Evolutionary conservation across 2,888 invertebrate genomes (phyloP).

Genomic region (Notocelia uddmanniana): DNA sequence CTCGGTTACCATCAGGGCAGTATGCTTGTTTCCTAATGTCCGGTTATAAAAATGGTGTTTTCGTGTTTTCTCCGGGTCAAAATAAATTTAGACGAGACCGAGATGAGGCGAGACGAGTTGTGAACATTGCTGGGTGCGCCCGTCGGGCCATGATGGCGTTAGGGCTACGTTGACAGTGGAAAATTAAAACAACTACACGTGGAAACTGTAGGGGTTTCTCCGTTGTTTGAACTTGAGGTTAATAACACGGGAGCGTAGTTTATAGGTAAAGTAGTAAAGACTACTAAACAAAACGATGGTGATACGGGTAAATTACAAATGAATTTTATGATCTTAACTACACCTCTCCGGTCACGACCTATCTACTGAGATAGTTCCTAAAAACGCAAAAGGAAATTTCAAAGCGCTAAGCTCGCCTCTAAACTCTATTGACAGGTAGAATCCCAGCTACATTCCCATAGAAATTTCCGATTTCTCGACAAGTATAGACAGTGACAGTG

Average conservation of each 20-base stretch:
- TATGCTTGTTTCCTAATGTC: too few relatives aligned
- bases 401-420: not conserved
- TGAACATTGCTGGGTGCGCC: not conserved
- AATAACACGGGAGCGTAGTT: not conserved
- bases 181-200: conserved; percentile 33
- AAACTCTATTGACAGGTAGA: conserved; percentile 1
- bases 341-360: not conserved
- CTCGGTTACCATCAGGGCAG: too few relatives aligned
- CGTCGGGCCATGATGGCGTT: conserved; percentile 7
- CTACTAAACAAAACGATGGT: not conserved
- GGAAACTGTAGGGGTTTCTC: conserved; percentile 5
- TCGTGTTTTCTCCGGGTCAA: not conserved
- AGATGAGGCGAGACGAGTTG: not conserved
- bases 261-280: not conserved
- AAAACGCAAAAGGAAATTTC: not conserved
- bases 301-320: not conserved
- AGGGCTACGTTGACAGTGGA: conserved; percentile 21
- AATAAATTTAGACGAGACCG: too few relatives aligned
- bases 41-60: not conserved
- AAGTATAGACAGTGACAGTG: not conserved
- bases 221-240: conserved; percentile 8
- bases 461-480: not conserved
- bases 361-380: not conserved
- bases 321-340: too few relatives aligned
- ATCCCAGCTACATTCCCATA: conserved; percentile 2